Base-by-base conservation (phyloP, 2,888 invertebrate species). In the Heteromyza rotundicornis region DNA sequence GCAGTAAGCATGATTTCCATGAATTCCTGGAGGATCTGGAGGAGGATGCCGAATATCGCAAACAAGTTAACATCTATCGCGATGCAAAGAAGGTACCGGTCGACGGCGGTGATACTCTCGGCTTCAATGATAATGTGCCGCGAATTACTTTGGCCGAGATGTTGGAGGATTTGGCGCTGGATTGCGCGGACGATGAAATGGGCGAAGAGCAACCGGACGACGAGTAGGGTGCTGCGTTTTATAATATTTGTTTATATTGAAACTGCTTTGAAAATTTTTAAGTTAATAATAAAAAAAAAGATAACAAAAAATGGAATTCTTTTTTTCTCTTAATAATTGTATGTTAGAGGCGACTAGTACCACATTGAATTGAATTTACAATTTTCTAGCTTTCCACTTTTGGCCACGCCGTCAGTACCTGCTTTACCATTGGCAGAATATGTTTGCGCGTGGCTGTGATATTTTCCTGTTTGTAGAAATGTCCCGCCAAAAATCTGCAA, bases 11-110 rank as follows among this genome's bases (percentile, higher is more conserved):
- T 73, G 97, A 98, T 74, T 98, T 94, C 84, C 90, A 92, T 72
- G 97, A 97, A 71, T 99, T 99, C 85, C 85, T 98, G 83, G 96
- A 98, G 73, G 99, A 99, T 79, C 84, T 99, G 67, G 99, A 99
- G 82, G 98, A 99, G 83, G 97, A 99, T 83, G 90, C 90, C 2
- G 88, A 89, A 14, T 87, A 94, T 76, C 87, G 99, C 60, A 92
- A 95, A 79, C 92, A 96, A 79, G 89, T 99, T 55, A 98, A 98
- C 80, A 97, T 99, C 67, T 99, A 95, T 84, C 89, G 89, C 73
- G 85, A 88, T 19, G 82, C 84, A 14, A 73, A 79, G 2, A 84
- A 83, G 65, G 83, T 87, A 61, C 84, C 87, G 32, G 85, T 87
- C 1, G 90, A 91, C 77, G 82, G 84, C 0, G 64, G 67, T 2